Base-by-base conservation (phyloP, 2,888 invertebrate species). In the Sminthurinus aureus region DNA sequence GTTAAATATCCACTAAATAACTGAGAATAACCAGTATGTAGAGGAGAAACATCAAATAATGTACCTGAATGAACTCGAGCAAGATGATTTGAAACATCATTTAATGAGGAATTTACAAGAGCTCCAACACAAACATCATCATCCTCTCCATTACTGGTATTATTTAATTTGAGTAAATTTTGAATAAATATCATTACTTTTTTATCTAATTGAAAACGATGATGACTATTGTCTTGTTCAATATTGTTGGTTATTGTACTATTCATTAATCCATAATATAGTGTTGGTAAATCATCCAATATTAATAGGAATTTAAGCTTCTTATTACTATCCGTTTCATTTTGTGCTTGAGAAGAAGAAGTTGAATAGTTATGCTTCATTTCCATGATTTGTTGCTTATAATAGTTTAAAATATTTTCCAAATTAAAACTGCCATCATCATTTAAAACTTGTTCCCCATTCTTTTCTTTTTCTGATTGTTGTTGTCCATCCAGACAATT, bases 31-130 rank as follows among this genome's bases (percentile, higher is more conserved):
- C 83, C 83, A 6, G 83, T 80, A 15, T 22, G 51, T 24, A 83
- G 67, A 24, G 83, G 80, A 12, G 83, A 79, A 18, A 83, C 26
- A 51, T 83, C 83, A 80, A 83, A 83, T 3, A 80, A 67, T 13
- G 69, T 22, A n/a, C 74, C 69, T 8, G 76, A 38, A 15, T 76
- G 67, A 24, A 80, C 76, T 52, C 76, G 73, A 0, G 69, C 74
- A 50, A 80, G n/a, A 3, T 73, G 58, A 13, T 51, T 74, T 0
- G 83, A 75, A 3, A 74, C 67, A 51, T 38, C 26, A 38, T 38
- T 38, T 4, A 67, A 75, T 51, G 38, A 20, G 9, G 80, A 79
- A 76, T 75, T 83, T 22, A 79, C 79, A 18, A 69, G 69, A 11
- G 83, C 79, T 11, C 69, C 69, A 4, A 83, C 51, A 26, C 75